phyloP scores from a whole-genome alignment of 2,888 invertebrate genomes.

The Drosophila nigritarsus region DNA sequence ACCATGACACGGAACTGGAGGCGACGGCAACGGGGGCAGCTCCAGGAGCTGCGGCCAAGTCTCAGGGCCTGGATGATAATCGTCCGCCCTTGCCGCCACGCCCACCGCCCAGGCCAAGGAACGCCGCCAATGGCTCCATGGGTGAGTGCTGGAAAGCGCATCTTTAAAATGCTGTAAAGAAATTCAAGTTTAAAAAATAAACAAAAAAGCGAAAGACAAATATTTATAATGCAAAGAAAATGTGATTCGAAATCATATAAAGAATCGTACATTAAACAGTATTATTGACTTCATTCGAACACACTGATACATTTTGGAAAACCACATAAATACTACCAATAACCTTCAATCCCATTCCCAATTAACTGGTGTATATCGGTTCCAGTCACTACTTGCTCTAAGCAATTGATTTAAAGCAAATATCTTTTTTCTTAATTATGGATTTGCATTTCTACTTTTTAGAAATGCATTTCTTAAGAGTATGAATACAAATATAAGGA shows the following conservation, averaged over 20 bases:
- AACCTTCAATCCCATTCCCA: not conserved
- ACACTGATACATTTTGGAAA: not conserved
- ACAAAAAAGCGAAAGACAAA: not conserved
- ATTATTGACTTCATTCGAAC: too few relatives aligned
- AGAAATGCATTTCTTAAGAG: not conserved
- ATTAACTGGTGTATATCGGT: too few relatives aligned
- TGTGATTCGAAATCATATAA: not conserved
- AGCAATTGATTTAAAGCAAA: too few relatives aligned
- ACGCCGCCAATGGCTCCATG: constrained; percentile 63
- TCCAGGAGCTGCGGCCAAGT: constrained; percentile 50
- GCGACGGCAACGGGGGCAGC: constrained; percentile 31
- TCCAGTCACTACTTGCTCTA: too few relatives aligned
- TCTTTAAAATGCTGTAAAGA: not conserved
- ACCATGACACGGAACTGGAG: constrained; percentile 70
- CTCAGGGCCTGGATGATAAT: constrained; percentile 78
- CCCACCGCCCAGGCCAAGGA: constrained; percentile 82
- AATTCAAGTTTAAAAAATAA: not conserved
- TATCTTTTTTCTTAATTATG: too few relatives aligned
- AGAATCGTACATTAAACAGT: not conserved
- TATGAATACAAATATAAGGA: too few relatives aligned
- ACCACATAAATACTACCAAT: not conserved
- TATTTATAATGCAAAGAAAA: not conserved
- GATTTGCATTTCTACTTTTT: too few relatives aligned
- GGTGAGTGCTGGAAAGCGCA: constrained; percentile 43
- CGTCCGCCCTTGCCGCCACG: constrained; percentile 84